Percentiles rank a stretch among this genome's conserved stretches.
Conservation (phyloP, 2,888 invertebrate genomes). For the Spodoptera littoralis region DNA sequence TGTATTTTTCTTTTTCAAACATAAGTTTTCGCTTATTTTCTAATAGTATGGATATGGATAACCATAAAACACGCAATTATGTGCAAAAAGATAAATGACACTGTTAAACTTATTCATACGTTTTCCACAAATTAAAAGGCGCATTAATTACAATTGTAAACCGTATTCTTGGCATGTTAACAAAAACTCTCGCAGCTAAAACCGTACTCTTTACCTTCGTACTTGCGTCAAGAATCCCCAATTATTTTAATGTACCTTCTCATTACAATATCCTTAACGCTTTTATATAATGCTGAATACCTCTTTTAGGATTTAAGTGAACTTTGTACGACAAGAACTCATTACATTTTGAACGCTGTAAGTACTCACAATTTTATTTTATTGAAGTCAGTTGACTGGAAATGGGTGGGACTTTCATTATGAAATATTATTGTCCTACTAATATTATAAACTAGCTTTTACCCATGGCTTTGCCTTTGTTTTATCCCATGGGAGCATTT, state of each 20-base stretch:
- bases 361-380: constrained; percentile 13
- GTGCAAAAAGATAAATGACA: no score
- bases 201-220: constrained; percentile 1
- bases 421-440: not conserved
- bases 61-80: no score
- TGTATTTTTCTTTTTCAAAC: no score
- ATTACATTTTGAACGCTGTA: constrained; percentile 17
- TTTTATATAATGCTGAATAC: constrained; percentile 17
- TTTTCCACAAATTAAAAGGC: no score
- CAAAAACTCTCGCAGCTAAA: constrained; percentile 27
- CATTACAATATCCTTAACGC: constrained; percentile 48
- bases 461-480: no score
- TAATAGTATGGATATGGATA: no score
- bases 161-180: constrained; percentile 6
- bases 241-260: constrained; percentile 54
- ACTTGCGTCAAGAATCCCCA: constrained; percentile 39
- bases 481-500: no score
- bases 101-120: no score
- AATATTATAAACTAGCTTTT: no score
- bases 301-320: constrained; percentile 34
- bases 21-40: no score
- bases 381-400: constrained; percentile 11
- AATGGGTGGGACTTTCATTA: not conserved
- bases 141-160: not conserved
- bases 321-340: constrained; percentile 33